Conservation (phyloP, 2,113 vertebrate species). For the Microtus ochrogaster region DNA sequence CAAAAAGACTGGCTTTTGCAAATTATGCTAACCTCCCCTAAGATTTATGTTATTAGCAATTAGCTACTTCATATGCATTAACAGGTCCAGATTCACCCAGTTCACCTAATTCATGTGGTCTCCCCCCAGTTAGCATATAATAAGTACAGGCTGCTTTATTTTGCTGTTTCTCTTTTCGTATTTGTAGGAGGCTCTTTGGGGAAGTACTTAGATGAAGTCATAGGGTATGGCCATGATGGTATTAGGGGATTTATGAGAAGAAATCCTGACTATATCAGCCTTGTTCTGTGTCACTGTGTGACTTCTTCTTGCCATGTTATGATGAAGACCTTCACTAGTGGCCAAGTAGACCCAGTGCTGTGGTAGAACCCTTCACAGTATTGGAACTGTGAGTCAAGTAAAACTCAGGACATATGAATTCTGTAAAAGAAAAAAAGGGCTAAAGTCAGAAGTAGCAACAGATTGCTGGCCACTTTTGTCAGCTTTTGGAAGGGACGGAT, state of each 20-base stretch:
- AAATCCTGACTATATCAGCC: neutral
- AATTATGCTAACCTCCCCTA: neutral
- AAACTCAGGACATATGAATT: neutral
- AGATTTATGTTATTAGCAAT: neutral
- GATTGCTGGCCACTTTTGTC: neutral
- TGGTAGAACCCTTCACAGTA: no score
- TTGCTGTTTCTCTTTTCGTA: neutral
- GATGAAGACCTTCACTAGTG: neutral
- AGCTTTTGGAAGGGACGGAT: neutral
- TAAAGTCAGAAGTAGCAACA: neutral
- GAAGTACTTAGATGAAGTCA: neutral
- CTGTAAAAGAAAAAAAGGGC: no score
- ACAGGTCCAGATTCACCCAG: neutral
- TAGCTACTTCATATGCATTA: neutral
- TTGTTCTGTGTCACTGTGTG: neutral
- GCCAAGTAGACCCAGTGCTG: rapidly evolving
- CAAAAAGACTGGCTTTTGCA: neutral
- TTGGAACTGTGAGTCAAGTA: neutral
- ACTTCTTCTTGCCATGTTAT: neutral
- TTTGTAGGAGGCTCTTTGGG: rapidly evolving
- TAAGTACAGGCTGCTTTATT: neutral
- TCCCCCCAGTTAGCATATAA: neutral
- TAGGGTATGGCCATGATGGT: neutral
- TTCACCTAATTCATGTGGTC: neutral
- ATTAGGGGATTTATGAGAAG: neutral